phyloP scores from a whole-genome alignment of 1,140 invertebrate species.

The Drosophila jambulina region DNA sequence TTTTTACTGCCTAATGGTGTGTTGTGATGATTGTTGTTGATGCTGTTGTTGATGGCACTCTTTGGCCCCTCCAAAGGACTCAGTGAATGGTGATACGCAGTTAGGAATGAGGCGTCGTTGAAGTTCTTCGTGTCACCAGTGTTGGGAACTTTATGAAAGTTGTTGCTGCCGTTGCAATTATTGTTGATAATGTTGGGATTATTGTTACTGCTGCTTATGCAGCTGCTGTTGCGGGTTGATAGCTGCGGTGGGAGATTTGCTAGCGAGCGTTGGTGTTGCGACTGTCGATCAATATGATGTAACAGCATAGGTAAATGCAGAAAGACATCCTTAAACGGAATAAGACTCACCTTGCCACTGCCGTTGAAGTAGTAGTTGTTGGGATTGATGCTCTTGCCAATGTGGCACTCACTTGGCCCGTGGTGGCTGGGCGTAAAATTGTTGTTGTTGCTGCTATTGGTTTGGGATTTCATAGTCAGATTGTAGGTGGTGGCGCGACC shows the following conservation, averaged over 20 bases:
- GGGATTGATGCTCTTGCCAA: slow-evolving; percentile 35
- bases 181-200: slow-evolving; percentile 38
- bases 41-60: slow-evolving; percentile 40
- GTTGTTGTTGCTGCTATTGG: slow-evolving; percentile 46
- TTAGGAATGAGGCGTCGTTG: slow-evolving; percentile 58
- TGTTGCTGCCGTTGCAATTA: slow-evolving; percentile 41
- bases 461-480: slow-evolving; percentile 58
- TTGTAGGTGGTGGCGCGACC: slow-evolving; percentile 57
- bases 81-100: slow-evolving; percentile 38
- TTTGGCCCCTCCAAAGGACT: slow-evolving; percentile 57
- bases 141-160: slow-evolving; percentile 22
- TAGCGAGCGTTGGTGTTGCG: slow-evolving; percentile 45
- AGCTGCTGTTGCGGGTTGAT: slow-evolving; percentile 44
- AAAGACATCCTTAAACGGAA: neutral
- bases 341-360: slow-evolving; percentile 49
- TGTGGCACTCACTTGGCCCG: slow-evolving; percentile 38
- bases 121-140: slow-evolving; percentile 32
- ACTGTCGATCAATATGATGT: slow-evolving; percentile 8
- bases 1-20: slow-evolving; percentile 61
- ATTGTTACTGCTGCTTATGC: slow-evolving; percentile 38
- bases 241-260: slow-evolving; percentile 57
- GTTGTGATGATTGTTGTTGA: slow-evolving; percentile 40
- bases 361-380: slow-evolving; percentile 39
- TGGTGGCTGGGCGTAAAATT: slow-evolving; percentile 33
- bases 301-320: neutral